Evolutionary conservation across 2,113 vertebrate genomes (phyloP), one percentile per base, ranked within the genome.

Genomic region (Nibea albiflora): DNA sequence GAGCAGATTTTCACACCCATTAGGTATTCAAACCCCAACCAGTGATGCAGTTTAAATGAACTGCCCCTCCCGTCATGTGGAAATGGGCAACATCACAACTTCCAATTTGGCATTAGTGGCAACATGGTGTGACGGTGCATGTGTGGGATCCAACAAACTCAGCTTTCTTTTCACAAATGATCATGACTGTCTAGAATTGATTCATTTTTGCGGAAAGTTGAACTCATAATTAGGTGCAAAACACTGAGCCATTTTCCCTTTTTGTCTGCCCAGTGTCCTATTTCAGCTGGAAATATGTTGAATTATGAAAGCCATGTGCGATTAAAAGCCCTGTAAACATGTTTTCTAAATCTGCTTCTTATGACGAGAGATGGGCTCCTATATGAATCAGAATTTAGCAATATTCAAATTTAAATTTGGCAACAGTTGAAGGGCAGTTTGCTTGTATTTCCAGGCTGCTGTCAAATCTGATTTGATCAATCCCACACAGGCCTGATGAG

Each of bases 81-180:
- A 85, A 86, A 80, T 17, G 14, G 73, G 49, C 19, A 64, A 68
- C 64, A 80, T 35, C 84, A 52, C 61, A 75, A 14, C 79, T 56
- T 80, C 76, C 56, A 75, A 11, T 80, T 76, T 83, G 76, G 63
- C 66, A 76, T 89, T 76, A 81, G 86, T 76, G 86, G 79, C 81
- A 65, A 61, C 70, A 65, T 44, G 66, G 85, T 78, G 89, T 64
- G 79, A 85, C 75, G 64, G 63, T 78, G 83, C 82, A 53, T 69
- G 69, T 83, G 68, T 63, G 42, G 35, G 4, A 74, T 74, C 73
- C 66, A 70, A 42, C 67, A 69, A 74, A 79, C 58, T 56, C 15
- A 19, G 47, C 69, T 77, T 42, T 69, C 31, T 73, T 73, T 61
- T 83, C 77, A 68, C 4, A 80, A 69, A 65, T 78, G 76, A 77